phyloP scores from a whole-genome alignment of 2,797 vertebrate species.

The Megalops cyprinoides region DNA sequence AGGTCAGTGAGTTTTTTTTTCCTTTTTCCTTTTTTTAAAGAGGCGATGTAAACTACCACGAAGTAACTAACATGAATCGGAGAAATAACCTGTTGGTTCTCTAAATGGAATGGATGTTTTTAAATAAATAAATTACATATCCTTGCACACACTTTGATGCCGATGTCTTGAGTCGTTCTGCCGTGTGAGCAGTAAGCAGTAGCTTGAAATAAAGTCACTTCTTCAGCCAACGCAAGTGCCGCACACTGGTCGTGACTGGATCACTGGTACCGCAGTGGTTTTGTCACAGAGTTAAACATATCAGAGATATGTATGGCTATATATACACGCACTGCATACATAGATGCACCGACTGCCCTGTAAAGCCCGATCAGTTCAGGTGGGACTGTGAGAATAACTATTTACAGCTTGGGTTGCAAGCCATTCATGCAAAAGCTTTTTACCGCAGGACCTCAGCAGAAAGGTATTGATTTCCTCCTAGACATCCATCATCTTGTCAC shows the following conservation, averaged over 20 bases:
- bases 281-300: slow-evolving; percentile 44
- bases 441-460: slow-evolving; percentile 19
- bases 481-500: slow-evolving; percentile 49
- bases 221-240: slow-evolving; percentile 35
- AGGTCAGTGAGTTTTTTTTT: slow-evolving; percentile 5
- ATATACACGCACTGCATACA: slow-evolving; percentile 30
- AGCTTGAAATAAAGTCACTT: slow-evolving; percentile 42
- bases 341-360: slow-evolving; percentile 34
- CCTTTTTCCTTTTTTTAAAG: slow-evolving; percentile 11
- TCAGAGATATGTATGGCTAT: slow-evolving; percentile 25
- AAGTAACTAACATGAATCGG: neutral
- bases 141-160: slow-evolving; percentile 20
- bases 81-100: slow-evolving; percentile 16
- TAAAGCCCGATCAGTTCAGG: neutral
- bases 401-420: slow-evolving; percentile 26
- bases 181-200: slow-evolving; percentile 29
- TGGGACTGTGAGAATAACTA: slow-evolving; percentile 8
- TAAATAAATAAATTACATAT: slow-evolving; percentile 31
- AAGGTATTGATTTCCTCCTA: slow-evolving; percentile 45
- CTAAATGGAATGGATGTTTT: slow-evolving; percentile 26
- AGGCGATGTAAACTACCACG: slow-evolving; percentile 10
- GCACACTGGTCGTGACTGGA: slow-evolving; percentile 34
- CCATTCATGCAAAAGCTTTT: slow-evolving; percentile 34
- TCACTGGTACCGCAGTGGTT: slow-evolving; percentile 39
- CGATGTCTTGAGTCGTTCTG: slow-evolving; percentile 26